Percentiles rank a stretch among this genome's conserved stretches.
phyloP scores from a whole-genome alignment of 2,888 invertebrate genomes.

The Cyclophora punctaria region DNA sequence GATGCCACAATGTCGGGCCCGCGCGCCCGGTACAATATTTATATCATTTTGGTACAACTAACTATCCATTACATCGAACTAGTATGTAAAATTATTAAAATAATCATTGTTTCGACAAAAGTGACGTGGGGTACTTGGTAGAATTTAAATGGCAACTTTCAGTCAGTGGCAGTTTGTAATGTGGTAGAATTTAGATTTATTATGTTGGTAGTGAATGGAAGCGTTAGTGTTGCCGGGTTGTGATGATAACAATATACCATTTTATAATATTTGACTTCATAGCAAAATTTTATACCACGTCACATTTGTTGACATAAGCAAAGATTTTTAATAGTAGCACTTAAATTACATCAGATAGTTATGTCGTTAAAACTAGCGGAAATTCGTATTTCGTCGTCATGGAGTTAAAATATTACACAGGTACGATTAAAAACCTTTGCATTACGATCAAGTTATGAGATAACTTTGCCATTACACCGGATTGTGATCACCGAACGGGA shows the following conservation, averaged over 20 bases:
- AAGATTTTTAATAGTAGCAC: conserved; percentile 35
- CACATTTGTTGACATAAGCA: conserved; percentile 28
- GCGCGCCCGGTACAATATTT: conserved; percentile 7
- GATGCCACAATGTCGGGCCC: conserved; percentile 30
- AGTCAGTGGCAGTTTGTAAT: neutral
- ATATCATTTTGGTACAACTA: conserved; percentile 29
- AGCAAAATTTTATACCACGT: conserved; percentile 17
- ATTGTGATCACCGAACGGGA: conserved; percentile 1
- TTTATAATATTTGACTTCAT: neutral
- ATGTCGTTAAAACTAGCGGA: conserved; percentile 6
- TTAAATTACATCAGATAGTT: neutral
- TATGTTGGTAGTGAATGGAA: neutral
- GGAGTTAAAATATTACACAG: conserved; percentile 9
- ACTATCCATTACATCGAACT: conserved; percentile 21
- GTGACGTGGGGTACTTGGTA: conserved; percentile 21
- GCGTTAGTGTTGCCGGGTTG: neutral
- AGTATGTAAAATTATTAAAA: conserved; percentile 20
- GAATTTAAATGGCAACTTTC: conserved; percentile 3
- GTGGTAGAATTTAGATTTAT: neutral
- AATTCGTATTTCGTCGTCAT: conserved; percentile 14
- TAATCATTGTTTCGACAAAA: conserved; percentile 22
- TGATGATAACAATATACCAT: neutral
- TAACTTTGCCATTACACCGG: conserved; percentile 13
- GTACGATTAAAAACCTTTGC: conserved; percentile 36
- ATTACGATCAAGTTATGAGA: conserved; percentile 31